Percentiles rank a stretch among this genome's conserved stretches.
These are phyloP conservation scores for Marmota flaviventris DNA, from an alignment of 2,113 vertebrate species.

Conservation along the genomic window DNA sequence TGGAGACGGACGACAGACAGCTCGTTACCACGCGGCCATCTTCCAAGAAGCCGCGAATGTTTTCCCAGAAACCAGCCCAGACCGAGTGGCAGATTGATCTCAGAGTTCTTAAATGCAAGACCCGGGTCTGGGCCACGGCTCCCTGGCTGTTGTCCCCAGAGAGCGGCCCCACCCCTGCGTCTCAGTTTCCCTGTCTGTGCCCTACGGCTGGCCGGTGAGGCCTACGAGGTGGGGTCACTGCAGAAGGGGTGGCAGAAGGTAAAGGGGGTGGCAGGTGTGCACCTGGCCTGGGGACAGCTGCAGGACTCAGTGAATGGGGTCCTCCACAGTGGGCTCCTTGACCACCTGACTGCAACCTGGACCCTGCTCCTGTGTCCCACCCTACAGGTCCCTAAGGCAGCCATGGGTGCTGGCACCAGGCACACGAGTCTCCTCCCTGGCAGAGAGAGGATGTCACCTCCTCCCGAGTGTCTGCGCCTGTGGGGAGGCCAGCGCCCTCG, in stretches of 20 bases:
- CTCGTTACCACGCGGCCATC: constrained; percentile 29
- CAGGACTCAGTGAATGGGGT: accelerated
- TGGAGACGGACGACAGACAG: constrained; percentile 79
- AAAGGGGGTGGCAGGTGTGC: too few relatives aligned
- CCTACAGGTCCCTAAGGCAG: too few relatives aligned
- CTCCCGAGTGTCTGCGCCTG: neutral
- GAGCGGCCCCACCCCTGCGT: neutral
- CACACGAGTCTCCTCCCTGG: too few relatives aligned
- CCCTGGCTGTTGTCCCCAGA: neutral
- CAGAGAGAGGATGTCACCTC: neutral
- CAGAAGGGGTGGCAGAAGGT: too few relatives aligned
- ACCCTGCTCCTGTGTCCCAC: too few relatives aligned
- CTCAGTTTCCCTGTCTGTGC: neutral
- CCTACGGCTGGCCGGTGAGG: accelerated
- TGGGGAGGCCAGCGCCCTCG: neutral
- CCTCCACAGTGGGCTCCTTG: accelerated
- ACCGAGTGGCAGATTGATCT: neutral
- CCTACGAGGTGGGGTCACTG: accelerated
- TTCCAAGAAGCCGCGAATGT: neutral
- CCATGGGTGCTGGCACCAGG: too few relatives aligned
- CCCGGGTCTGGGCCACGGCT: neutral
- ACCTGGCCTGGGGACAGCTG: too few relatives aligned
- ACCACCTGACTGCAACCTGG: accelerated
- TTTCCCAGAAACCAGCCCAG: neutral
- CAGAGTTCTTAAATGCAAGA: neutral